phyloP scores from a whole-genome alignment of 2,113 vertebrate genomes.

The Suncus etruscus region DNA sequence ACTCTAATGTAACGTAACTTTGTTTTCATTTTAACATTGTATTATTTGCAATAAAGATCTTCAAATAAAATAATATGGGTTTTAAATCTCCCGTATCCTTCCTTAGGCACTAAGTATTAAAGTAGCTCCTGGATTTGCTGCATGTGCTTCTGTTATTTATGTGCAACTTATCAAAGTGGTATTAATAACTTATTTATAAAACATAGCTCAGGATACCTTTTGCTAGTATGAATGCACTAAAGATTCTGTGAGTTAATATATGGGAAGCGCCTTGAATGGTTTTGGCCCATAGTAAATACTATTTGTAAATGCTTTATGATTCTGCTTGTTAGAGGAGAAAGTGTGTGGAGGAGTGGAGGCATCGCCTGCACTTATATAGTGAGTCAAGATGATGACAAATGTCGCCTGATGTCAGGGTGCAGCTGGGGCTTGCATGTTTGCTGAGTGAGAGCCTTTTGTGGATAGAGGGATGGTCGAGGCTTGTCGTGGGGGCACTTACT shows the following conservation, averaged over 20 bases:
- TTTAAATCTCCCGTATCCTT: neutral
- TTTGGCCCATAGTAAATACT: neutral
- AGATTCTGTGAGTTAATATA: neutral
- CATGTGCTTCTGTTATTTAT: neutral
- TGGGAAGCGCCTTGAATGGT: neutral
- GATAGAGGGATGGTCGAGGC: too few relatives aligned
- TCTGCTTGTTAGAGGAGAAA: conserved; percentile 35
- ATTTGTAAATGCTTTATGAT: neutral
- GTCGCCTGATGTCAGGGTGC: too few relatives aligned
- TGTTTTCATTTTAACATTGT: conserved; percentile 1
- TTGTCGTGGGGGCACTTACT: too few relatives aligned
- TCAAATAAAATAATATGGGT: conserved; percentile 41
- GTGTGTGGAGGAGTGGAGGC: neutral
- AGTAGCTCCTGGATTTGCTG: neutral
- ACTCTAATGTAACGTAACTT: neutral
- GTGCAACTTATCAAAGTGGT: neutral
- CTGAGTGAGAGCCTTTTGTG: too few relatives aligned
- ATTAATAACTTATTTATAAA: neutral
- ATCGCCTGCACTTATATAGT: too few relatives aligned
- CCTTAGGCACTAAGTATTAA: conserved; percentile 12
- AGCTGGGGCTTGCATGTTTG: too few relatives aligned
- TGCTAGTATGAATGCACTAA: neutral
- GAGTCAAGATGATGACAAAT: too few relatives aligned
- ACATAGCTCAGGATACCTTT: neutral
- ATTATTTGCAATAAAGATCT: conserved; percentile 32